Base-by-base conservation (phyloP, 2,113 vertebrate genomes). In the Amblyornis subalaris region DNA sequence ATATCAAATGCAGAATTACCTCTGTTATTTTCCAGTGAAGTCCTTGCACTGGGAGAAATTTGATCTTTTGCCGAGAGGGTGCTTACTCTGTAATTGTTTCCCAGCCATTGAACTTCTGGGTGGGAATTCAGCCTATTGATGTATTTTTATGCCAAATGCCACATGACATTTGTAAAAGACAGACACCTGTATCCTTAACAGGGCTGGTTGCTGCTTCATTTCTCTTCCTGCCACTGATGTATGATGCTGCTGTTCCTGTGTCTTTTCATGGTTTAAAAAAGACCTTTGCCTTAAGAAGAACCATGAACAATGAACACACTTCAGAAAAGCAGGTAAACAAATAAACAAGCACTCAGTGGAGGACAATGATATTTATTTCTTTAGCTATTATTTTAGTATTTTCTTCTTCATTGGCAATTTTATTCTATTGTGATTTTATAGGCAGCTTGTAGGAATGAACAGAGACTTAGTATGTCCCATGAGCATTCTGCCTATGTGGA, bases 301-400 rank as follows among this genome's bases (percentile, higher is more conserved):
- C 2, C 3, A 19, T 57, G 33, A 84, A 23, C 35, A 81, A 77
- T 65, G 47, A 54, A 25, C 36, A 18, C 5, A 10, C n/a, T 84
- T 77, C 22, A 91, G 64, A 91, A 90, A 81, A 66, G 35, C 51
- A 64, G n/a, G 17, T 57, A 45, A 74, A 67, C 5, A 79, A 78
- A 55, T 57, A 38, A 93, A 31, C 8, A 79, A 45, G 10, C 81
- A 40, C 6, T 45, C 51, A 31, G 35, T 44, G 53, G 22, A 90
- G 40, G 35, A 70, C 50, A 88, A 28, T 62, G 7, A 6, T n/a
- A 42, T 75, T 58, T 74, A 44, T 78, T 77, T 82, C 47, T 90
- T 74, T 62, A 89, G 35, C 35, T 95, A 53, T 51, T 88, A 73
- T 83, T 94, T 94, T 47, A 51, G 24, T 81, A 55, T 93, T 96